These are phyloP conservation scores for Corydoras maculifer DNA, from an alignment of 2,113 vertebrate species.

Conservation along the genomic window DNA sequence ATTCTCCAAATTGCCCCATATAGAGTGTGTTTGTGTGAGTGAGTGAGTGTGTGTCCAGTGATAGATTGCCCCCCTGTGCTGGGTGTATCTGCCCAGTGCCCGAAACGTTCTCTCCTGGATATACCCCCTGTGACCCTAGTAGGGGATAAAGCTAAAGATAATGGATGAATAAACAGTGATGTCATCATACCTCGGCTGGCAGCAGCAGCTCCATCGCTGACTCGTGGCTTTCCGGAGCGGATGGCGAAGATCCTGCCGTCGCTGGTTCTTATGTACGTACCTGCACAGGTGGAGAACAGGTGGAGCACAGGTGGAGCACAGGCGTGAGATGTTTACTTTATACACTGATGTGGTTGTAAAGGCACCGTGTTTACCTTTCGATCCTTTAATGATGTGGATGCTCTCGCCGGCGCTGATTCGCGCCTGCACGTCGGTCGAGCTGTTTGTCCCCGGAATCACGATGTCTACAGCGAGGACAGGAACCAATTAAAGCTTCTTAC, in stretches of 20 bases:
- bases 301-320: too few species aligned
- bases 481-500: neutral
- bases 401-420: constrained; percentile 93
- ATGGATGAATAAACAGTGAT: too few species aligned
- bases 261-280: constrained; percentile 92
- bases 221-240: constrained; percentile 84
- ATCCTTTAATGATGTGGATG: constrained; percentile 93
- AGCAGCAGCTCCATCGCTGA: constrained; percentile 62
- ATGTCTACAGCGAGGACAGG: constrained; percentile 75
- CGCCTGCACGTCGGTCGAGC: constrained; percentile 90
- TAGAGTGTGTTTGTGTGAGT: too few species aligned
- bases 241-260: constrained; percentile 97
- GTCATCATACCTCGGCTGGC: constrained; percentile 72
- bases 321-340: too few species aligned
- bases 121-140: too few species aligned
- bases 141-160: too few species aligned
- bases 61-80: too few species aligned
- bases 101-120: too few species aligned
- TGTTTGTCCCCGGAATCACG: constrained; percentile 95
- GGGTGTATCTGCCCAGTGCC: too few species aligned
- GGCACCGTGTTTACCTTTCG: constrained; percentile 74
- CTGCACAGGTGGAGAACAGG: constrained; percentile 51
- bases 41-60: too few species aligned
- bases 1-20: too few species aligned
- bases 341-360: too few species aligned